phyloP scores from a whole-genome alignment of 92 coral and sea anemone genomes.

The Phenganax marumi region DNA sequence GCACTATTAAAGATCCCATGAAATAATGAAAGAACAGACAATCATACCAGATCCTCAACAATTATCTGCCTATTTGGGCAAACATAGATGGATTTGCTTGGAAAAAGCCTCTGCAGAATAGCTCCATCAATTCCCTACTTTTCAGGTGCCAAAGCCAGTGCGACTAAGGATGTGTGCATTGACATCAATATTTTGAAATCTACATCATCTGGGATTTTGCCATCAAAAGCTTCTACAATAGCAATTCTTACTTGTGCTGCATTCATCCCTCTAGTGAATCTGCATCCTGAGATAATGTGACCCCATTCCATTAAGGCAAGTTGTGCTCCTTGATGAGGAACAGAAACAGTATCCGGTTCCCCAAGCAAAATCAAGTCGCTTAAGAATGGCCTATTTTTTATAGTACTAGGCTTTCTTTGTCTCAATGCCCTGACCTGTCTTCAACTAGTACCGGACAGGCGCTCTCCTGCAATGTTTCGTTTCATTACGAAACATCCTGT shows the following conservation, averaged over 20 bases:
- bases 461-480: constrained; percentile 11
- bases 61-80: constrained; percentile 41
- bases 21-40: no score
- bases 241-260: constrained; percentile 56
- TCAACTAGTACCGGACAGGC: background rate
- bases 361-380: constrained; percentile 47
- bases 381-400: constrained; percentile 46
- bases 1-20: no score
- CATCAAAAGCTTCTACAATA: constrained; percentile 58
- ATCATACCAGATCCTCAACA: background rate
- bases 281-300: constrained; percentile 58
- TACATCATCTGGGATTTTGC: constrained; percentile 44
- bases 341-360: constrained; percentile 37
- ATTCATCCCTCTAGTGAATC: constrained; percentile 52
- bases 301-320: constrained; percentile 52
- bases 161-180: constrained; percentile 45
- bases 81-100: constrained; percentile 50
- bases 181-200: constrained; percentile 47
- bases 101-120: constrained; percentile 42
- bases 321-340: constrained; percentile 47
- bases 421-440: constrained; percentile 4
- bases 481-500: constrained; percentile 9
- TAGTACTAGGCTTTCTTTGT: background rate
- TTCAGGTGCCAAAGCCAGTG: constrained; percentile 58
- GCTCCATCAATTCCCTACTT: constrained; percentile 47